Evolutionary conservation across 2,888 invertebrate genomes (phyloP).

Genomic region (Ypsolopha scabrella): DNA sequence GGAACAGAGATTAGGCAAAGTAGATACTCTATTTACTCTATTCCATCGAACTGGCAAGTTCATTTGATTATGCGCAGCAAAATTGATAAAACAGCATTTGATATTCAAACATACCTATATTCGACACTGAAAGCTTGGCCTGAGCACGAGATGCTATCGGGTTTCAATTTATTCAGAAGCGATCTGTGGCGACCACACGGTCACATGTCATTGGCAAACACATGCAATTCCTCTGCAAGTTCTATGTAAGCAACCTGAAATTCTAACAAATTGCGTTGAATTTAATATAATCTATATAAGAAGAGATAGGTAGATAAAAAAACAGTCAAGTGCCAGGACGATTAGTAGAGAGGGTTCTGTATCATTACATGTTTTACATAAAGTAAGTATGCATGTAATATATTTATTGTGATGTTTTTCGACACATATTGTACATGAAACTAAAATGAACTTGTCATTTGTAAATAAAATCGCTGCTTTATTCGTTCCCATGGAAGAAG

Average conservation of each 20-base stretch:
- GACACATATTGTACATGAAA: no score
- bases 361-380: no score
- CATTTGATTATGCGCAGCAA: neutral
- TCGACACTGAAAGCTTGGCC: conserved; percentile 4
- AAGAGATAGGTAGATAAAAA: no score
- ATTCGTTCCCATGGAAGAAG: no score
- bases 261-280: no score
- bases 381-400: no score
- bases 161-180: conserved; percentile 42
- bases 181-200: conserved; percentile 6
- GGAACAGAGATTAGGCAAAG: neutral
- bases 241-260: conserved; percentile 6
- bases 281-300: no score
- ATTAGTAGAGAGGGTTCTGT: no score
- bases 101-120: conserved; percentile 4
- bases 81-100: conserved; percentile 5
- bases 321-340: no score
- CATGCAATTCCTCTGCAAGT: conserved; percentile 7
- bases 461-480: no score
- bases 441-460: no score
- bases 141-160: conserved; percentile 18
- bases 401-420: no score
- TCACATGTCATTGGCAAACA: conserved; percentile 15
- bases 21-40: neutral
- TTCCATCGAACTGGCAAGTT: neutral